phyloP scores from a whole-genome alignment of 2,888 invertebrate genomes.

The Lochmaea capreae region DNA sequence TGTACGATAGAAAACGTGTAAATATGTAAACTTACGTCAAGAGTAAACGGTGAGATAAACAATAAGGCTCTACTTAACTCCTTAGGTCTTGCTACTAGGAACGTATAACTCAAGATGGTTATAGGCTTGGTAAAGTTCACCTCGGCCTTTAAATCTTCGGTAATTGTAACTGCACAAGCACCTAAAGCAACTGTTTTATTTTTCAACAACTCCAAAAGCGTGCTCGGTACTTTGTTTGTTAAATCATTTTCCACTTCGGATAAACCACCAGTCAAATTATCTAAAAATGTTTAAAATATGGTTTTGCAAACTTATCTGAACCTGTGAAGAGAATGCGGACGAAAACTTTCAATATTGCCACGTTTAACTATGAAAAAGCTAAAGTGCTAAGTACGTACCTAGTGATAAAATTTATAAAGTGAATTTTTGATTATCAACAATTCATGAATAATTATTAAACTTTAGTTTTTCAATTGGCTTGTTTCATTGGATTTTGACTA shows the following conservation, averaged over 20 bases:
- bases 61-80: conserved; percentile 85
- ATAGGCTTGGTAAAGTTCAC: conserved; percentile 85
- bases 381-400: too few relatives aligned
- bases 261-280: neutral
- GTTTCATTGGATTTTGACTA: too few relatives aligned
- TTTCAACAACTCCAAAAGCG: conserved; percentile 67
- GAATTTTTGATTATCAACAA: too few relatives aligned
- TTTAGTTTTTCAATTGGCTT: too few relatives aligned
- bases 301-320: neutral
- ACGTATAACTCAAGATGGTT: conserved; percentile 82
- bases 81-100: conserved; percentile 82
- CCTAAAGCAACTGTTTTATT: conserved; percentile 69
- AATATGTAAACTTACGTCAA: conserved; percentile 67
- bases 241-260: conserved; percentile 22
- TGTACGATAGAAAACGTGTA: too few relatives aligned
- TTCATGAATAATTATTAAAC: too few relatives aligned
- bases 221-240: conserved; percentile 43
- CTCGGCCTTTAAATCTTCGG: conserved; percentile 65
- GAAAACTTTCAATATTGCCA: too few relatives aligned
- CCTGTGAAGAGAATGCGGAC: too few relatives aligned
- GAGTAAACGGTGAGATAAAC: conserved; percentile 85
- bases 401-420: too few relatives aligned
- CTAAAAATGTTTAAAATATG: neutral
- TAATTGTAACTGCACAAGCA: conserved; percentile 72
- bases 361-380: too few relatives aligned